phyloP scores from a whole-genome alignment of 2,113 vertebrate species.

The Cavia aperea region DNA sequence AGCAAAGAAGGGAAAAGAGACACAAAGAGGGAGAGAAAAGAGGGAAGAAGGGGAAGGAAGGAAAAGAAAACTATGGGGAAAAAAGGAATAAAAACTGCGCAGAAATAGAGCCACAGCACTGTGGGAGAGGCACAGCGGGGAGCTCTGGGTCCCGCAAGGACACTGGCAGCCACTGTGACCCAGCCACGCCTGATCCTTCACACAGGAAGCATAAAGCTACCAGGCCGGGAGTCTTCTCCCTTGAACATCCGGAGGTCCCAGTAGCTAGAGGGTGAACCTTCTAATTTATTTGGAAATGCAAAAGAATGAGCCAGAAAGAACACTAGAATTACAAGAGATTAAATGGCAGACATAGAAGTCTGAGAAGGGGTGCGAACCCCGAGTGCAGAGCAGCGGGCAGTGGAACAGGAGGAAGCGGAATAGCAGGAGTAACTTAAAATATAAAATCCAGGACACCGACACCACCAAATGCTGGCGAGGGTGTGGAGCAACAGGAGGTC shows the following conservation, averaged over 20 bases:
- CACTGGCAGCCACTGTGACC: not conserved
- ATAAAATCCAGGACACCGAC: not conserved
- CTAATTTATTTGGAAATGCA: not conserved
- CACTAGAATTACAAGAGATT: not conserved
- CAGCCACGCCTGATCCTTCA: not conserved
- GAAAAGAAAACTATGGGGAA: accelerated
- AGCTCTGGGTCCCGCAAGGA: not conserved
- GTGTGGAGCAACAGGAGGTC: too few species aligned
- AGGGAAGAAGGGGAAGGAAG: not conserved
- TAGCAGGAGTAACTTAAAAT: not conserved
- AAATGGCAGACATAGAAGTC: not conserved
- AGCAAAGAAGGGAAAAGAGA: not conserved
- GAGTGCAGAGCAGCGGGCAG: not conserved
- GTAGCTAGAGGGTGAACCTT: not conserved
- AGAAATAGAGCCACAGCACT: not conserved
- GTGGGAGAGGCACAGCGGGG: accelerated
- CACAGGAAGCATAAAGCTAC: not conserved
- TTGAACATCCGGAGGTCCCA: not conserved
- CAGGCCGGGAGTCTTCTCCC: not conserved
- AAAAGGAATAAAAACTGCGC: too few species aligned
- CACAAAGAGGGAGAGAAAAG: not conserved
- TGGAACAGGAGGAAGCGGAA: not conserved
- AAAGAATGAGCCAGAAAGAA: not conserved
- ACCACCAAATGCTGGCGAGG: not conserved
- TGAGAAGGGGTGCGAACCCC: not conserved